Evolutionary conservation across 2,888 invertebrate genomes (phyloP).

Genomic region (Artemia sp.): DNA sequence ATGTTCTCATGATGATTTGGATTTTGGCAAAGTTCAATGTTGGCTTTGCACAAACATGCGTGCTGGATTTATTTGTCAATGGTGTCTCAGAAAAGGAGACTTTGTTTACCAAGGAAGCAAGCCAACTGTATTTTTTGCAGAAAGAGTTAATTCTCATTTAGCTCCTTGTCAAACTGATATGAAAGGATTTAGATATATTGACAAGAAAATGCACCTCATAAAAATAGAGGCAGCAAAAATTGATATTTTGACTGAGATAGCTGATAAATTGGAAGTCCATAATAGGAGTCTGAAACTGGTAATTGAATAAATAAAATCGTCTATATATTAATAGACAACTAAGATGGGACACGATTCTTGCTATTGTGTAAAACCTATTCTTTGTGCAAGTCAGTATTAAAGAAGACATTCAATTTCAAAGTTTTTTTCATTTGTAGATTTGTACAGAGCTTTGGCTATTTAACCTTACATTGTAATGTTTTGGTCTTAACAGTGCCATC

Average conservation of each 20-base stretch:
- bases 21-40: neutral
- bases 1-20: neutral
- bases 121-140: neutral
- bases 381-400: too few relatives aligned
- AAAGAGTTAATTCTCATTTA: neutral
- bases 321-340: too few relatives aligned
- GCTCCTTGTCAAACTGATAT: neutral
- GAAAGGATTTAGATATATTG: neutral
- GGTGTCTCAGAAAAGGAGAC: slow-evolving; percentile 14
- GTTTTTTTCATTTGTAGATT: too few relatives aligned
- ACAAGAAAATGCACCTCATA: slow-evolving; percentile 4
- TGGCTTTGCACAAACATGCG: slow-evolving; percentile 12
- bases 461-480: too few relatives aligned
- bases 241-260: neutral
- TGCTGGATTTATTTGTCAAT: neutral
- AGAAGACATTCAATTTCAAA: too few relatives aligned
- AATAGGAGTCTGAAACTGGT: slow-evolving; percentile 8
- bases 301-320: neutral
- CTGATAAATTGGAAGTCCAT: neutral
- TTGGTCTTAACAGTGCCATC: too few relatives aligned
- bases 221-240: slow-evolving; percentile 2
- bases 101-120: neutral
- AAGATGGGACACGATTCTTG: too few relatives aligned
- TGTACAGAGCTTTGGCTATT: too few relatives aligned
- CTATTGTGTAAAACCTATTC: too few relatives aligned